Evolutionary conservation across 2,888 invertebrate species (phyloP), one percentile per base, ranked within the genome.

Genomic region (Dastarcus helophoroides): DNA sequence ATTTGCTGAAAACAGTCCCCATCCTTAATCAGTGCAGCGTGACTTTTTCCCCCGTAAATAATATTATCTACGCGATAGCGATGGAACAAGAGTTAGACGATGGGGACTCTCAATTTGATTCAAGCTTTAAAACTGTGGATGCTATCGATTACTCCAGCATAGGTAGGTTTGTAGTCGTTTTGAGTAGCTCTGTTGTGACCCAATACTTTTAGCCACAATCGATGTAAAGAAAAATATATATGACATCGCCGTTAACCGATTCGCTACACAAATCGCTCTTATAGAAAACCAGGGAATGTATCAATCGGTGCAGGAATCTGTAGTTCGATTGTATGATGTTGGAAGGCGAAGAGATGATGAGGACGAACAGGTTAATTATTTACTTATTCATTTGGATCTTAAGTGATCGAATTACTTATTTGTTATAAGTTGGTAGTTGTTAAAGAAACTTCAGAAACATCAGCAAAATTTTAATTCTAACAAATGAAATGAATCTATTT

Each of bases 121-220:
- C 91, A 17, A 91, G 91, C 43, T 94, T 97, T 60, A 86, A 93
- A 56, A 93, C 94, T 0, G 69, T 97, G 22, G 95, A 97, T 63
- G 82, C 93, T 1, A 77, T 77, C 46, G 93, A 97, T 61, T 98
- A 97, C 60, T 81, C 83, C 13, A 89, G 83, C 50, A 94, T 95
- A 60, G 80, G 84, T 83, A 52, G 62, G 63, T n/a, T n/a, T n/a
- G n/a, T n/a, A n/a, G n/a, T n/a, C 24, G 3, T 16, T 29, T 17
- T 8, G 14, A 23, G 8, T 22, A 26, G 10, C n/a, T n/a, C n/a
- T n/a, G n/a, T n/a, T n/a, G n/a, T n/a, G n/a, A n/a, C n/a, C n/a
- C n/a, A n/a, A n/a, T 28, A 39, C 46, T 62, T 60, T 26, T 65
- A 79, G 90, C 93, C 0, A 95, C 94, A 0, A 79, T 89, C 41